Evolutionary conservation across 2,888 invertebrate species (phyloP), one percentile per base, ranked within the genome.

Genomic region (Eulithis testata): DNA sequence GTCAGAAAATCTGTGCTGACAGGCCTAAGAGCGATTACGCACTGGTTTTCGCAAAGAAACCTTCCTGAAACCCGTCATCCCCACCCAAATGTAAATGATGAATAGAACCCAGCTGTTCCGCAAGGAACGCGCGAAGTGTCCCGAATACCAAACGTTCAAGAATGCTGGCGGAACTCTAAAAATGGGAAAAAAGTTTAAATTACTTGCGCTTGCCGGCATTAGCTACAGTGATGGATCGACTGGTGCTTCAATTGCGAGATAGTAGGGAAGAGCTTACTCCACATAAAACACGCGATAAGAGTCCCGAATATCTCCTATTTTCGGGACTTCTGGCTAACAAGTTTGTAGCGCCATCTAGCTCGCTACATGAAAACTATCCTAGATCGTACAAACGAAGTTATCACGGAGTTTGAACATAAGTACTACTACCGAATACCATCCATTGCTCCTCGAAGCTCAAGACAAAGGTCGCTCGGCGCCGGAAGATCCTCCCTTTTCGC

Each of bases 221-320:
- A 74, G 71, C 57, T 69, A 65, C 74, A 67, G 69, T 76, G 79
- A 81, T 80, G 70, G 78, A 81, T 79, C 62, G 76, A 71, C 66
- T 75, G 65, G 60, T 66, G 66, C 65, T 64, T 56, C 59, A 21
- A 47, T 55, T 53, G 54, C 8, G 54, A 60, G 31, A 31, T 31
- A 4, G 6, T 31, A 31, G 31, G 31, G 31, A 31, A 0, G 31
- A 31, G 31, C 4, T 5, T 31, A 31, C 6, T 31, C 31, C 31
- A 31, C 31, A 4, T 31, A 5, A 4, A 31, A 2, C 21, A 21
- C 21, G 21, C 2, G 6, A 31, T 31, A n/a, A n/a, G n/a, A n/a
- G 31, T 3, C 31, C 31, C 31, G 31, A 31, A 31, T 4, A 31
- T 21, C 21, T 2, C 21, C 21, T 21, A 21, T 21, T 1, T 21